Conservation (phyloP, 2,888 invertebrate species). For the Drosophila rubida region DNA sequence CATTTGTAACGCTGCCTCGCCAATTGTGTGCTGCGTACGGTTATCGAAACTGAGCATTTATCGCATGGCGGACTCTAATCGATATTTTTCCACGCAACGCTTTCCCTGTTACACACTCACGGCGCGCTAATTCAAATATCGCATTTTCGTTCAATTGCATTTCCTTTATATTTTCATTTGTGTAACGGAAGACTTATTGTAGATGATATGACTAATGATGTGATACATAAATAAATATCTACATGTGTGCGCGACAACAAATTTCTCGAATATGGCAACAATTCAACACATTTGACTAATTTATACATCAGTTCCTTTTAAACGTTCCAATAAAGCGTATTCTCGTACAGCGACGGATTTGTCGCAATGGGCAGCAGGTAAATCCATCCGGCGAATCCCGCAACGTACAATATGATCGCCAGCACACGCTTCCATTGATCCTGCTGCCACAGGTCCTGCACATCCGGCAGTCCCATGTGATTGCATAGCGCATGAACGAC, state of each 20-base stretch:
- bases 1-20: neutral
- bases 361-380: constrained; percentile 91
- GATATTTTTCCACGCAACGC: constrained; percentile 12
- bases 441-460: constrained; percentile 89
- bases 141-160: neutral
- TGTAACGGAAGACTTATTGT: constrained; percentile 61
- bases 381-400: constrained; percentile 92
- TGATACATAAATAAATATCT: constrained; percentile 30
- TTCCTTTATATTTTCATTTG: constrained; percentile 11
- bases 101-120: neutral
- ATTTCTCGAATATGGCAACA: constrained; percentile 59
- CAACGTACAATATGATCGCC: constrained; percentile 89
- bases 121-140: constrained; percentile 12
- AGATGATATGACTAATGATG: constrained; percentile 46
- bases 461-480: constrained; percentile 97
- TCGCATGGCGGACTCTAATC: constrained; percentile 2
- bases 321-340: constrained; percentile 87
- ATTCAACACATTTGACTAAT: constrained; percentile 4
- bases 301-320: constrained; percentile 4
- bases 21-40: no score
- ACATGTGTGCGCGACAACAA: constrained; percentile 8
- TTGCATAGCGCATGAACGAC: constrained; percentile 97
- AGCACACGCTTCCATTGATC: constrained; percentile 87
- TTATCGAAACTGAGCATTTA: no score
- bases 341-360: constrained; percentile 88